Base-by-base conservation (phyloP, 2,888 invertebrate genomes). In the Spicauda simplicius region DNA sequence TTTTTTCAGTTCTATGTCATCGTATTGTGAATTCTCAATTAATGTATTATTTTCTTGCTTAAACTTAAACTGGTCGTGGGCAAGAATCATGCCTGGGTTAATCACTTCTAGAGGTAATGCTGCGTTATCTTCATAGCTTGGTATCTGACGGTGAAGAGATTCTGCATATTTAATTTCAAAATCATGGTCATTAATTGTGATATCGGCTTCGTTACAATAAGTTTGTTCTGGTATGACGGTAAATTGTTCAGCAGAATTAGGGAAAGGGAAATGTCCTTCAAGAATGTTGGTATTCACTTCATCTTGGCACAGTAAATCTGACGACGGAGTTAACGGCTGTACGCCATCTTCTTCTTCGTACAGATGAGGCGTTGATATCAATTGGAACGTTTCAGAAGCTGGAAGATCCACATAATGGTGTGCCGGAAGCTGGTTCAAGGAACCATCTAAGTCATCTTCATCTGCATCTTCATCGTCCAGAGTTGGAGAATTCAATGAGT, bases 401-500 rank as follows among this genome's bases (percentile, higher is more conserved):
- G 94, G 94, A 62, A 96, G 86, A 73, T 95, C 92, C 41, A 95
- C 87, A 76, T 95, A 96, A 68, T 95, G 95, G 64, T 94, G 88
- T 48, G 87, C 93, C 0, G 94, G 91, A 61, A 95, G 83, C 71
- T 91, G 90, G 64, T 77, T 76, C 14, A 94, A 77, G 7, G 92
- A 83, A 7, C 88, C 84, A 55, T 93, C 90, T 10, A 91, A 73
- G 63, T 93, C 93, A 70, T 93, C 93, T 71, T 92, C 92, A 56
- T 91, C 90, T 18, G 87, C 73, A 62, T 91, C 92, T 25, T 93
- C 93, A 33, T 93, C 93, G 59, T 93, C 92, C 20, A 90, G 73
- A 10, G 87, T 86, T 5, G 93, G 93, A 7, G 93, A 93, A 72
- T 91, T 86, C 64, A 93, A 52, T 62, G 90, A 84, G 80, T 80